A percentile compares a stretch with the other conserved stretches of the same genome.
Evolutionary conservation across 2,888 invertebrate genomes (phyloP).

Genomic region (Hesperia comma): DNA sequence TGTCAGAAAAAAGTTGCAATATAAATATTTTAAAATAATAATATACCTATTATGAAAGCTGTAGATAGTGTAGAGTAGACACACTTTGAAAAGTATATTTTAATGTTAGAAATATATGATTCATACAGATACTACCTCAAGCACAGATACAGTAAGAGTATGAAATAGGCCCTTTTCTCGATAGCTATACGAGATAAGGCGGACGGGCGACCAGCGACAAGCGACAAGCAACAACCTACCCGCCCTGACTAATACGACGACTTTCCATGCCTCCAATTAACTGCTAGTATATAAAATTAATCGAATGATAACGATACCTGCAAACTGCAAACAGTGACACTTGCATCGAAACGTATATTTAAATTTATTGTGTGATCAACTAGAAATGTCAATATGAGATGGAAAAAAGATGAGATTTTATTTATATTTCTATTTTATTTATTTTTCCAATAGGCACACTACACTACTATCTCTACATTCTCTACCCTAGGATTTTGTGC

Average conservation of each 20-base stretch:
- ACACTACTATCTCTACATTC: too few relatives aligned
- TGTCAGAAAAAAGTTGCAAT: too few relatives aligned
- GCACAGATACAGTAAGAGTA: background rate
- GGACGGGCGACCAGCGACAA: conserved; percentile 34
- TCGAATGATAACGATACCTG: conserved; percentile 39
- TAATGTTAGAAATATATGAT: too few relatives aligned
- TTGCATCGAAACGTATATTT: background rate
- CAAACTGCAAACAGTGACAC: background rate
- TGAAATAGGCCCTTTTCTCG: conserved; percentile 27
- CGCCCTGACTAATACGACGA: conserved; percentile 38
- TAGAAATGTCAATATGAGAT: background rate
- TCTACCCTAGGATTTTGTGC: too few relatives aligned
- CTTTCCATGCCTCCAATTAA: conserved; percentile 46
- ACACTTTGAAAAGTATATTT: too few relatives aligned
- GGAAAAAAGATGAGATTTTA: background rate
- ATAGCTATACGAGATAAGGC: conserved; percentile 30
- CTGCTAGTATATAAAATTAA: conserved; percentile 39
- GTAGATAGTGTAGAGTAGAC: too few relatives aligned
- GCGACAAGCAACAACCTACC: conserved; percentile 34
- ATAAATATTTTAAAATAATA: too few relatives aligned
- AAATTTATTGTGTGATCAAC: background rate
- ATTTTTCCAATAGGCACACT: too few relatives aligned
- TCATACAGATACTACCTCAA: too few relatives aligned
- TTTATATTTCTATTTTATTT: too few relatives aligned
- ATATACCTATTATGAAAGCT: too few relatives aligned